Evolutionary conservation across 1,140 invertebrate species (phyloP), one percentile per base, ranked within the genome.

Genomic region (Gryllus bimaculatus): DNA sequence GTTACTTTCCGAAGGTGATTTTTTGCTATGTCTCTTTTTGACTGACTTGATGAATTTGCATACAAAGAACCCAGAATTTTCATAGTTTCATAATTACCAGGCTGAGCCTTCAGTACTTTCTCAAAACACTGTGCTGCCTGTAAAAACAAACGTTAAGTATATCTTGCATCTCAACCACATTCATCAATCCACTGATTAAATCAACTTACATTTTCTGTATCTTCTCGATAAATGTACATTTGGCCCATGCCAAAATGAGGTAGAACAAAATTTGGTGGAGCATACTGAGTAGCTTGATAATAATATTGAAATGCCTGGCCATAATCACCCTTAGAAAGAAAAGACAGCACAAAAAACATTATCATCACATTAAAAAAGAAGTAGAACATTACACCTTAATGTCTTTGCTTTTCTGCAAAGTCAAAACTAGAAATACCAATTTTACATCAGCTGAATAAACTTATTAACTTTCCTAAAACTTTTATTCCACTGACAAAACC

Each of bases 281-380:
- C 96, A 88, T 98, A 99, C 86, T 99, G 98, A 1, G 97, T 99
- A 0, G 98, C 95, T 87, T 99, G 98, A 86, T 99, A 99, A 85
- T 99, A 99, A 88, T 99, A 99, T 87, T 99, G 97, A 85, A 99
- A 99, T 49, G 97, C 97, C 87, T 99, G 96, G 84, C 98, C 96
- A 85, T 96, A 99, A 86, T 99, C 97, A 13, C 92, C 92, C 88
- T 92, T 83, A 79, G 88, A 85, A 81, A 81, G 8, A 75, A 75
- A 75, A 75, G 7, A 39, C 26, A 39, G 26, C 5, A 39, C 5
- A 2, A 39, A 39, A 73, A 73, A 73, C 2, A 73, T 73, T 73
- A 73, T 18, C 1, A 73, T 73, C 20, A 20, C 73, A 73, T 73
- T 73, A 73, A 20, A 73, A 73, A 73, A 15, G 20, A 73, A 73